Base-by-base conservation (phyloP, 2,888 invertebrate species). In the Macrophya alboannulata region DNA sequence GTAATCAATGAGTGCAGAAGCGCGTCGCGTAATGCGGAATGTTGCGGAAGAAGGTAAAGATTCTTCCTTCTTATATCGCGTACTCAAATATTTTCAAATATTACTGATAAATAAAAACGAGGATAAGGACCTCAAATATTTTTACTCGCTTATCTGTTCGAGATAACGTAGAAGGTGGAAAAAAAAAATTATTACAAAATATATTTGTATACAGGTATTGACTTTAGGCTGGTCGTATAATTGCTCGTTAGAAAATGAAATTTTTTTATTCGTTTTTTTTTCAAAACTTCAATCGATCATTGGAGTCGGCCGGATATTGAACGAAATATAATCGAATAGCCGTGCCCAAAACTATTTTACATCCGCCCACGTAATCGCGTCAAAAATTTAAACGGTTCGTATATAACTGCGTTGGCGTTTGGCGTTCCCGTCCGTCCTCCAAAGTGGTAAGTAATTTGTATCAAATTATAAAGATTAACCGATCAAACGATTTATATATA, bases 331-430 rank as follows among this genome's bases (percentile, higher is more conserved):
- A 81, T 81, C 81, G 81, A 81, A n/a, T 62, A 10, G 81, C 81
- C 81, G 59, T 62, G 43, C 81, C 81, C 62, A 40, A 43, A 81
- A 59, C 81, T 51, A 81, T 43, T 81, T 62, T 81, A 62, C 43
- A 81, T 81, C 81, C 59, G 62, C 81, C 81, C 62, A 81, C 81
- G 81, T 81, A 62, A 81, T 83, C 68, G 68, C 48, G 65, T 83
- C 68, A 83, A 48, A 31, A 31, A 71, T 65, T 83, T 83, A 71
- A 83, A 83, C 81, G 81, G 15, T 81, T 81, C 25, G 40, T 25
- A n/a, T n/a, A n/a, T n/a, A 15, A 21, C 9, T 12, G 59, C 62
- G 81, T 62, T 62, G 81, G 81, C 81, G 81, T 79, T 43, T 62
- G 62, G 62, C 55, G 15, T n/a, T 21, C n/a, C 62, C 59, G 59